Evolutionary conservation across 2,888 invertebrate species (phyloP).

Genomic region (Escarpia spicata): DNA sequence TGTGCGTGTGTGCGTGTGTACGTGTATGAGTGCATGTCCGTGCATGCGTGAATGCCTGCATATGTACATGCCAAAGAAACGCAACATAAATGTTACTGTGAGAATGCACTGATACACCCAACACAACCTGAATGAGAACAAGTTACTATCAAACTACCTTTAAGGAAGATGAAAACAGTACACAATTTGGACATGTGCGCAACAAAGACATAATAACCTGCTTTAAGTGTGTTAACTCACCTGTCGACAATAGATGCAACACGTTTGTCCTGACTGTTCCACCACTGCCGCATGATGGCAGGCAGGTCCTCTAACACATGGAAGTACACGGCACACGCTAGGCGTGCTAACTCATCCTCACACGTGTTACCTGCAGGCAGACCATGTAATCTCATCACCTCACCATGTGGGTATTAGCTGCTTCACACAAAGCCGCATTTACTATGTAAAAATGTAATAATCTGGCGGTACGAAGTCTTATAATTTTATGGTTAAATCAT

Average conservation of each 20-base stretch:
- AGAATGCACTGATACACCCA: background rate
- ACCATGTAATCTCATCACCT: background rate
- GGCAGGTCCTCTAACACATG: constrained; percentile 75
- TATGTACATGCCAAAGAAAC: background rate
- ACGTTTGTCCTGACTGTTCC: constrained; percentile 74
- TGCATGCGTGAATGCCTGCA: background rate
- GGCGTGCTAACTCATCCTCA: constrained; percentile 66
- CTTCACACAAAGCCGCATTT: too few species aligned
- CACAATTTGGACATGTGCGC: background rate
- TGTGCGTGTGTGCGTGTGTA: too few species aligned
- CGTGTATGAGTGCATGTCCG: background rate
- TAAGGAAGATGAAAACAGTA: background rate
- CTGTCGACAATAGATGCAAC: constrained; percentile 76
- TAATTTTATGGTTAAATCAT: too few species aligned
- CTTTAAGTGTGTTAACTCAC: constrained; percentile 43
- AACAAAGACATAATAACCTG: background rate
- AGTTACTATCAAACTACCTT: background rate
- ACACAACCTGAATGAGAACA: background rate
- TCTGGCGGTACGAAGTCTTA: too few species aligned
- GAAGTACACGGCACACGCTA: constrained; percentile 76
- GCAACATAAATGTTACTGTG: background rate
- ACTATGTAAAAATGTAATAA: too few species aligned
- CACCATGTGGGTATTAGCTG: background rate
- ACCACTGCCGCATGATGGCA: constrained; percentile 82
- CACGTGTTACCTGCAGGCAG: constrained; percentile 20